Percentiles rank a stretch among this genome's conserved stretches.
phyloP scores from a whole-genome alignment of 2,888 invertebrate species.

The Hydriomena furcata region DNA sequence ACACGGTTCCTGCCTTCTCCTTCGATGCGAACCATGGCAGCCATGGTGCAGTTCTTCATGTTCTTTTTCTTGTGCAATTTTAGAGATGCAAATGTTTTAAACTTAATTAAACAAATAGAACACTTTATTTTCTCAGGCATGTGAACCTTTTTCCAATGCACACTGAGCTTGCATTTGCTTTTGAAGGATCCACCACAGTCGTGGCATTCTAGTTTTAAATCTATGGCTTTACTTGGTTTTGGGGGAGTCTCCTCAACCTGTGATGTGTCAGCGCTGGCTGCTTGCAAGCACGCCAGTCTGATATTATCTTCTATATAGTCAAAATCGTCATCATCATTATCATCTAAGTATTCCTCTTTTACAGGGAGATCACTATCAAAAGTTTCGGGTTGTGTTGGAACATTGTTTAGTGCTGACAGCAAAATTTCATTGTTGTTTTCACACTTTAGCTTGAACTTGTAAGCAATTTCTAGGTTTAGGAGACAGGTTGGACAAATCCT shows the following conservation, averaged over 20 bases:
- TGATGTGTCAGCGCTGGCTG: neutral
- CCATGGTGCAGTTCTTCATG: conserved; percentile 22
- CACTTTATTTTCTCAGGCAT: conserved; percentile 43
- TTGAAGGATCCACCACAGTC: conserved; percentile 53
- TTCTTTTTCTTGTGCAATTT: conserved; percentile 34
- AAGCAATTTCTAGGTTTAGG: conserved; percentile 56
- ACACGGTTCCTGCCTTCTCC: conserved; percentile 29
- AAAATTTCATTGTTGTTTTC: conserved; percentile 56
- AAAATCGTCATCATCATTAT: neutral
- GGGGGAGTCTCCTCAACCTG: neutral
- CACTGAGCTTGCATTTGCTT: conserved; percentile 55
- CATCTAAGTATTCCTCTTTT: conserved; percentile 21
- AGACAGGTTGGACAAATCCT: conserved; percentile 64
- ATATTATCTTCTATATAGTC: conserved; percentile 15
- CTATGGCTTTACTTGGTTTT: conserved; percentile 42
- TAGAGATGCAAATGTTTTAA: conserved; percentile 37
- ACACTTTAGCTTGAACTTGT: conserved; percentile 64
- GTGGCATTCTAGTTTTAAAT: conserved; percentile 53
- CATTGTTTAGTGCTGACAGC: conserved; percentile 27
- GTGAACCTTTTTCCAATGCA: conserved; percentile 56
- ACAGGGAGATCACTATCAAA: neutral
- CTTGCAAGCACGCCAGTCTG: conserved; percentile 8
- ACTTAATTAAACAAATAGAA: conserved; percentile 41
- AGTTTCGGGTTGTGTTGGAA: neutral
- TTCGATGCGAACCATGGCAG: conserved; percentile 27